Percentiles rank a stretch among this genome's conserved stretches.
phyloP scores from a whole-genome alignment of 1,140 invertebrate genomes.

The Drosophila santomea region DNA sequence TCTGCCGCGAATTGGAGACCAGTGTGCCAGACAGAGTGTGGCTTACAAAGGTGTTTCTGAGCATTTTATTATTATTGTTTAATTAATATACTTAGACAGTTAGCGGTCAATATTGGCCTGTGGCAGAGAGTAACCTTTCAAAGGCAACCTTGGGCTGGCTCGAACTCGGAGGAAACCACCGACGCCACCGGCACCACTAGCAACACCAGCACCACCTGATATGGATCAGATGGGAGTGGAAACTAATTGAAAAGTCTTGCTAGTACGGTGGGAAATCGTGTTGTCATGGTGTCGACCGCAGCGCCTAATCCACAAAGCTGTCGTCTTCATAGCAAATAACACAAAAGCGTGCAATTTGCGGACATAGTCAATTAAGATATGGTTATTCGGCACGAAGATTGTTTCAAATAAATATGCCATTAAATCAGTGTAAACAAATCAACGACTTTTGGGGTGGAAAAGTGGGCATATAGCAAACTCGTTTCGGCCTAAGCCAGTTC shows the following conservation, averaged over 20 bases:
- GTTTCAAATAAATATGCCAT: conserved; percentile 12
- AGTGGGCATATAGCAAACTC: conserved; percentile 13
- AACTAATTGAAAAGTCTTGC: conserved; percentile 70
- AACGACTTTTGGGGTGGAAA: not conserved
- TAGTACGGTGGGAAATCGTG: conserved; percentile 29
- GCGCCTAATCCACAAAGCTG: conserved; percentile 22
- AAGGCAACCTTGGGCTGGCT: conserved; percentile 57
- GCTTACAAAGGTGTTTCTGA: conserved; percentile 23
- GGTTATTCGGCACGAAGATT: conserved; percentile 20
- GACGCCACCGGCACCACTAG: conserved; percentile 37
- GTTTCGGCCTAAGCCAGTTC: conserved; percentile 33
- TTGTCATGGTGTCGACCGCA: conserved; percentile 21
- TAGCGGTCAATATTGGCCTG: conserved; percentile 64
- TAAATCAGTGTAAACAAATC: conserved; percentile 24
- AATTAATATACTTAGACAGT: conserved; percentile 79
- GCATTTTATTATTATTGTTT: conserved; percentile 64
- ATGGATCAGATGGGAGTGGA: conserved; percentile 73
- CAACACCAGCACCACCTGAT: conserved; percentile 51
- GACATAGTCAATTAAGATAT: conserved; percentile 41
- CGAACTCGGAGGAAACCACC: not conserved
- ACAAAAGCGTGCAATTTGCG: conserved; percentile 36
- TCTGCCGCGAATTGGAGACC: conserved; percentile 11
- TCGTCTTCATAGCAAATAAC: conserved; percentile 27
- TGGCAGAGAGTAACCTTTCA: conserved; percentile 62
- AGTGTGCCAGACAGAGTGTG: conserved; percentile 29